Conservation (phyloP, 2,113 vertebrate species). For the Mustela lutreola region DNA sequence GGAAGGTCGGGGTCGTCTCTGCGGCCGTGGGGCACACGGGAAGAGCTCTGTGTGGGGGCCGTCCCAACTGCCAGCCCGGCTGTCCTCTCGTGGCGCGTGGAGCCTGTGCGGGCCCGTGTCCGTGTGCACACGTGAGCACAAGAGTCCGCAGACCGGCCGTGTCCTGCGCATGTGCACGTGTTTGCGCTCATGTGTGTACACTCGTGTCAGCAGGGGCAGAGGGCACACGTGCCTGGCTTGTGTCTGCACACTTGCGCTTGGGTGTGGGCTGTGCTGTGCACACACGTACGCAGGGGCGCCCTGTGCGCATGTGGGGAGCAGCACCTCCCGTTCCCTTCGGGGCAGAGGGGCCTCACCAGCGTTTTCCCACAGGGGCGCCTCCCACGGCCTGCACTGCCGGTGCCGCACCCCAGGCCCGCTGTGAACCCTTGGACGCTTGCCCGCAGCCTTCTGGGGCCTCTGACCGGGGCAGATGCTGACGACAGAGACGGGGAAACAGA, state of each 20-base stretch:
- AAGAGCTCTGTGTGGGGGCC: fast-evolving
- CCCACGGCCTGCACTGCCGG: fast-evolving
- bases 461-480: too few species aligned
- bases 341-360: not conserved
- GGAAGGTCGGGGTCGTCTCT: not conserved
- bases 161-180: not conserved
- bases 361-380: fast-evolving
- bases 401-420: fast-evolving
- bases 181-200: fast-evolving
- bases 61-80: fast-evolving
- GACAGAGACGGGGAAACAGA: not conserved
- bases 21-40: not conserved
- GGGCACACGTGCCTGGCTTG: fast-evolving
- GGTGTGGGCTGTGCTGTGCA: not conserved
- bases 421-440: fast-evolving
- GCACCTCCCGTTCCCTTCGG: not conserved
- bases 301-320: too few species aligned
- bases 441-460: not conserved
- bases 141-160: not conserved
- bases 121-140: not conserved
- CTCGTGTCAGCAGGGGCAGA: not conserved
- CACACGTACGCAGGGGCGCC: too few species aligned
- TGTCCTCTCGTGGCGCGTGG: not conserved
- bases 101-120: fast-evolving
- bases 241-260: fast-evolving